Evolutionary conservation across 2,113 vertebrate species (phyloP), one percentile per base, ranked within the genome.

Genomic region (Antechinus flavipes): DNA sequence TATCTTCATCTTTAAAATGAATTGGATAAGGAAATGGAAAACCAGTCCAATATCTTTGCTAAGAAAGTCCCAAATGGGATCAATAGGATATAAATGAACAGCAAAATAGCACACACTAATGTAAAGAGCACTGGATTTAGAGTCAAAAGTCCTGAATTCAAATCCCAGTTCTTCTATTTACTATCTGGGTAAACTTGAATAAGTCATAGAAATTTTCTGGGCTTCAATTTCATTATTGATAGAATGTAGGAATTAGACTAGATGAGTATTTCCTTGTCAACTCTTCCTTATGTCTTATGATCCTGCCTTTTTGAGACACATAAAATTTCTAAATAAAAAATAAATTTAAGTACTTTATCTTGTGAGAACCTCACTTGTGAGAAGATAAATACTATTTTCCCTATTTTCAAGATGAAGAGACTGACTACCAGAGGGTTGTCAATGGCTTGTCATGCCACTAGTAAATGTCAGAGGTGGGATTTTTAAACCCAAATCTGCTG

Each of bases 241-340:
- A n/a, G 14, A 76, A 19, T n/a, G 12, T 30, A 76, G 35, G 30
- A n/a, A 16, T n/a, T 76, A 35, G 35, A 76, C 35, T 76, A 61
- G 30, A 35, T 61, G 30, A 61, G 58, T 30, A 35, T 35, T 61
- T 61, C 58, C 58, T n/a, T 76, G 93, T 93, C 35, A 76, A n/a
- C 54, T 93, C 68, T 94, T 90, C 56, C 94, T 93, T 58, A 46
- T 35, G 27, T 26, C 92, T 54, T 26, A 54, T 42, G 25, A 90
- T 93, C 24, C 42, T 91, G 42, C 16, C 92, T 91, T 92, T 91
- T 42, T 91, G 76, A 94, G 94, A 42, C 52, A 14, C 27, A 89
- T 16, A 52, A 49, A 30, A 35, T 8, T 30, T 9, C 24, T 91
- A 49, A 2, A 76, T 76, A 35, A 76, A 16, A 76, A n/a, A 30